Evolutionary conservation across 2,888 invertebrate species (phyloP), one percentile per base, ranked within the genome.

Genomic region (Empis stercorea): DNA sequence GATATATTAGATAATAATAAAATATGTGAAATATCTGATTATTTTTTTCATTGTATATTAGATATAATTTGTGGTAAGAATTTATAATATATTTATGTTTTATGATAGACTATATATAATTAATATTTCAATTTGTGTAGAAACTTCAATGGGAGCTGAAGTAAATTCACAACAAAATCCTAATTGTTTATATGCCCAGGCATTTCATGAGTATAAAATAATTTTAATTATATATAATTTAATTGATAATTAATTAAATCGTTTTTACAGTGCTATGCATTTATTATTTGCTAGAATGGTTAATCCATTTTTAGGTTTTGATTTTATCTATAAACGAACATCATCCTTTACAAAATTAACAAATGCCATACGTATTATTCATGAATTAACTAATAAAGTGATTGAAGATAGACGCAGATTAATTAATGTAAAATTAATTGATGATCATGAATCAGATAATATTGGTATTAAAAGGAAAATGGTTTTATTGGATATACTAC

Each of bases 121-220:
- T 37, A 10, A 11, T 38, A n/a, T 37, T 44, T 9, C n/a, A n/a
- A n/a, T n/a, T 11, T 46, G 67, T 70, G 44, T 70, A 84, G 87
- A 88, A 65, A 83, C 86, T 9, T 82, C 87, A 7, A 91, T 91
- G 89, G 89, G 87, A 1, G 73, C 76, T 27, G 73, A 74, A 41
- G 68, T 85, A 1, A 72, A 81, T 57, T 81, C 84, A 1, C 81
- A 86, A 64, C 64, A 68, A 49, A 66, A 78, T 57, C 66, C 70
- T 11, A 72, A 81, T 48, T 79, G 80, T 0, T 73, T 76, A 52
- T 87, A 86, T 60, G 81, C 84, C 1, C 68, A 73, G 53, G 79
- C 82, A 10, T 80, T 87, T 47, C 78, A 80, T 63, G 73, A 72
- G 81, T 82, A 68, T 73, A 78, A 39, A 16, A 39, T 39, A 39